These are phyloP conservation scores for Nothoprocta pentlandii DNA, from an alignment of 2,113 vertebrate genomes.

Conservation along the genomic window DNA sequence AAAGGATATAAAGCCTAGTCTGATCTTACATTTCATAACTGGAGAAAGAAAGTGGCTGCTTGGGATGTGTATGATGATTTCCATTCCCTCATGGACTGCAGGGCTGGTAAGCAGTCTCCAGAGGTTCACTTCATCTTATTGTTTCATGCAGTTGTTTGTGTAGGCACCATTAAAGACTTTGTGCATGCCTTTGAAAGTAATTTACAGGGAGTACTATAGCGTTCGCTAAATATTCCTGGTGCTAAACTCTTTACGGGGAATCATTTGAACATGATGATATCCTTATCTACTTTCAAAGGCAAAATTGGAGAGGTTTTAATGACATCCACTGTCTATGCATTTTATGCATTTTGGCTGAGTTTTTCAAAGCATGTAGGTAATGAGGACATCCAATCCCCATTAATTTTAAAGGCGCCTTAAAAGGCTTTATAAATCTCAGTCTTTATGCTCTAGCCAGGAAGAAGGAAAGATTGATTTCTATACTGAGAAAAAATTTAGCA, in stretches of 20 bases:
- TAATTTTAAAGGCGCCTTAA: constrained; percentile 73
- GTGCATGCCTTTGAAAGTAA: constrained; percentile 32
- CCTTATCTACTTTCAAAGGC: constrained; percentile 61
- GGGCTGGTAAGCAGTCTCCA: not conserved
- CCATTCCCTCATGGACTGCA: not conserved
- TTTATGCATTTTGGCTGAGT: constrained; percentile 66
- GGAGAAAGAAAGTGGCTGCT: not conserved
- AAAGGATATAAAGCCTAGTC: not conserved
- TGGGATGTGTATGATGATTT: not conserved
- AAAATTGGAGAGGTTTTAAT: constrained; percentile 54
- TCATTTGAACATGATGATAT: constrained; percentile 50
- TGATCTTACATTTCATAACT: not conserved
- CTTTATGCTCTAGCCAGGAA: constrained; percentile 56
- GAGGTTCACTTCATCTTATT: not conserved
- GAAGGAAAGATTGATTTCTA: constrained; percentile 62
- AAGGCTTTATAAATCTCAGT: constrained; percentile 68
- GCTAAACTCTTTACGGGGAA: constrained; percentile 41
- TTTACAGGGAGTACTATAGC: constrained; percentile 2
- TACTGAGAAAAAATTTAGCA: constrained; percentile 51
- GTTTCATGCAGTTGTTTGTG: constrained; percentile 33
- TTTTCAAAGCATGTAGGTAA: constrained; percentile 68
- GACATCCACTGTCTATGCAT: constrained; percentile 27
- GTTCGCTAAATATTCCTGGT: constrained; percentile 11
- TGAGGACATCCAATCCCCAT: constrained; percentile 69
- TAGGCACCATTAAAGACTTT: constrained; percentile 13